phyloP scores from a whole-genome alignment of 2,797 vertebrate species.

The Tauraco hartlaubi region DNA sequence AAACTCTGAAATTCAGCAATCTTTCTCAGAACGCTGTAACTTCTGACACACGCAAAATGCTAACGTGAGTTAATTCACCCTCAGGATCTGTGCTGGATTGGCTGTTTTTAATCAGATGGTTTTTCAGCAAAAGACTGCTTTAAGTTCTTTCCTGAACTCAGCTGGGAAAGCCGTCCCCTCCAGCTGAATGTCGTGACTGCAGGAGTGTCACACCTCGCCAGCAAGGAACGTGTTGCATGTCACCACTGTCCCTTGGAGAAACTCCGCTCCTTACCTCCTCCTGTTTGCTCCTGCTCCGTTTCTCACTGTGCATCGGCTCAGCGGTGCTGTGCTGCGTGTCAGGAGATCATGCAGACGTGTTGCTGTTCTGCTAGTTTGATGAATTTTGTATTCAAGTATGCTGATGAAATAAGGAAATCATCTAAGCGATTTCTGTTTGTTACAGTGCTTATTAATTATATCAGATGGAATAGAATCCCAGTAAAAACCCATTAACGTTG shows the following conservation, averaged over 20 bases:
- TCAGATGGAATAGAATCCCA: constrained; percentile 58
- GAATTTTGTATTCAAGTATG: constrained; percentile 67
- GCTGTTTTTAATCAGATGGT: constrained; percentile 57
- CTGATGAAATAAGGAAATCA: constrained; percentile 69
- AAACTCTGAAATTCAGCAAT: constrained; percentile 57
- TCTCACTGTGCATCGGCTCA: constrained; percentile 54
- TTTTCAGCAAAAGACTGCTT: constrained; percentile 64
- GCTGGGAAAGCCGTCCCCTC: constrained; percentile 64
- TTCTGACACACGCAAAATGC: constrained; percentile 67
- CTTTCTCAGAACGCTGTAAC: constrained; percentile 62
- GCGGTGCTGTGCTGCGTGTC: constrained; percentile 76
- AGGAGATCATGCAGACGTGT: constrained; percentile 70
- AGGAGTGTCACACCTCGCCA: constrained; percentile 41
- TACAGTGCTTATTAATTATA: constrained; percentile 64
- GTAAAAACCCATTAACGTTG: constrained; percentile 15
- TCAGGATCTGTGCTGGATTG: constrained; percentile 65
- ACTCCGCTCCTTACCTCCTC: constrained; percentile 56
- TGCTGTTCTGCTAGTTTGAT: constrained; percentile 60
- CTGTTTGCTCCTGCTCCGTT: background rate
- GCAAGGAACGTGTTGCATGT: constrained; percentile 65
- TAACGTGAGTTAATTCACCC: constrained; percentile 65
- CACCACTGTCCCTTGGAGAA: constrained; percentile 64
- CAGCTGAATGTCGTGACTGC: constrained; percentile 58
- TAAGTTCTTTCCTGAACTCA: constrained; percentile 48
- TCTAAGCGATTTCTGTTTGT: constrained; percentile 64